Conservation (phyloP, 1,140 invertebrate genomes). For the Calliopsis andreniformis region DNA sequence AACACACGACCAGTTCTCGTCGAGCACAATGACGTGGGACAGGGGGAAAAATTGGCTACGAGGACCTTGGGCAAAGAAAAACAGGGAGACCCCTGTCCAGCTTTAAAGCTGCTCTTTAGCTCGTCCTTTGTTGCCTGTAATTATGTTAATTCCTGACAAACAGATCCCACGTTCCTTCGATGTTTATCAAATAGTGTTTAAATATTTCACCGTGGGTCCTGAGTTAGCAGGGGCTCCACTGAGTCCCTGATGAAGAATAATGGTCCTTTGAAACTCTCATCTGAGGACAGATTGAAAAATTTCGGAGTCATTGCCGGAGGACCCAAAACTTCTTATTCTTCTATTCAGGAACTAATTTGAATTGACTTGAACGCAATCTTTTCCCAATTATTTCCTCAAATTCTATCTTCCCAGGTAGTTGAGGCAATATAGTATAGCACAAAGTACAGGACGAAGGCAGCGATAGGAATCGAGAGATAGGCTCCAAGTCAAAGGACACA, state of each 20-base stretch:
- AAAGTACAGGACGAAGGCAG: too few species aligned
- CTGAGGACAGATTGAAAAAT: neutral
- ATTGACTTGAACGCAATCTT: too few species aligned
- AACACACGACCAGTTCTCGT: conserved; percentile 18
- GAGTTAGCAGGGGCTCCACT: too few species aligned
- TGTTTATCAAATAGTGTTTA: neutral
- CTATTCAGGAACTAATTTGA: too few species aligned
- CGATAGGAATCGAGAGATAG: neutral
- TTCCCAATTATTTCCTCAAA: too few species aligned
- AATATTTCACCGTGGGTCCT: neutral
- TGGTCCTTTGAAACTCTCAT: neutral
- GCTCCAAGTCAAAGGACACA: neutral
- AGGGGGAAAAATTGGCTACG: conserved; percentile 33
- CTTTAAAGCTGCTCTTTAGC: neutral
- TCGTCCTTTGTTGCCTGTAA: conserved; percentile 22
- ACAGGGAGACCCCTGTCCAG: conserved; percentile 9
- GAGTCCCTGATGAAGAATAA: neutral
- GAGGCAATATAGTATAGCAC: too few species aligned
- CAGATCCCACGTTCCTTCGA: neutral
- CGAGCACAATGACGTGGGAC: conserved; percentile 32
- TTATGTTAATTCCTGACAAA: conserved; percentile 34
- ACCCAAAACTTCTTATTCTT: too few species aligned
- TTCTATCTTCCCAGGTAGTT: too few species aligned
- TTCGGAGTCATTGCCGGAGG: too few species aligned
- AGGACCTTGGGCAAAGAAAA: conserved; percentile 23